Evolutionary conservation across 2,888 invertebrate species (phyloP).

Genomic region (Chloroclystis v-ata): DNA sequence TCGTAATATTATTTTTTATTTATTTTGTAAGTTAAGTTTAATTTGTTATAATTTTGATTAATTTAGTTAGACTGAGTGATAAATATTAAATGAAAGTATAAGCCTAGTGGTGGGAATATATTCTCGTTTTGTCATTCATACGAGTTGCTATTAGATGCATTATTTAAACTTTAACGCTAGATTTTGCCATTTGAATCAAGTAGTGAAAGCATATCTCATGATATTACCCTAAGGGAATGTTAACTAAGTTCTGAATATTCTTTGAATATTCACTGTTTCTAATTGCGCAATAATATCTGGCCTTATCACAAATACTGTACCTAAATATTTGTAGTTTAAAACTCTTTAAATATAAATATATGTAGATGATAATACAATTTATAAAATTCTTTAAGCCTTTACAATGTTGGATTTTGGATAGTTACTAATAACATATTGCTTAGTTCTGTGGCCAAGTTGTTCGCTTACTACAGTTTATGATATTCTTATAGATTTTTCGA

Average conservation of each 20-base stretch:
- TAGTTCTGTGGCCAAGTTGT: slow-evolving; percentile 8
- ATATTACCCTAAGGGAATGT: slow-evolving; percentile 18
- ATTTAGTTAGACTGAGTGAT: slow-evolving; percentile 23
- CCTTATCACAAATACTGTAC: slow-evolving; percentile 13
- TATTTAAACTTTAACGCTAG: slow-evolving; percentile 56
- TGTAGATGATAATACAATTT: background rate
- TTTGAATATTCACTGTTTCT: slow-evolving; percentile 17
- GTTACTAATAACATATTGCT: slow-evolving; percentile 1
- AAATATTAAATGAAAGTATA: slow-evolving; percentile 9
- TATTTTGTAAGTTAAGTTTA: slow-evolving; percentile 26
- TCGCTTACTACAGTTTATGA: slow-evolving; percentile 22
- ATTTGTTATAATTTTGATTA: slow-evolving; percentile 19
- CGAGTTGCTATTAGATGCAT: slow-evolving; percentile 6
- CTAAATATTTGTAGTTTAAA: background rate
- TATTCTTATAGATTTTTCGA: slow-evolving; percentile 25
- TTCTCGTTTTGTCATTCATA: background rate
- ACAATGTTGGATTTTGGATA: background rate
- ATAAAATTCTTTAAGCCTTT: background rate
- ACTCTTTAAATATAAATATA: background rate
- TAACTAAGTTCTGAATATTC: slow-evolving; percentile 21
- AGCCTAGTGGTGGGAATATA: background rate
- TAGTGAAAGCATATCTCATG: slow-evolving; percentile 25
- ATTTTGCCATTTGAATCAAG: slow-evolving; percentile 30
- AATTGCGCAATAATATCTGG: slow-evolving; percentile 12
- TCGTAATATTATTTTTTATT: slow-evolving; percentile 32